Evolutionary conservation across 2,113 vertebrate species (phyloP), one percentile per base, ranked within the genome.

Genomic region (Oreochromis tanganicae): DNA sequence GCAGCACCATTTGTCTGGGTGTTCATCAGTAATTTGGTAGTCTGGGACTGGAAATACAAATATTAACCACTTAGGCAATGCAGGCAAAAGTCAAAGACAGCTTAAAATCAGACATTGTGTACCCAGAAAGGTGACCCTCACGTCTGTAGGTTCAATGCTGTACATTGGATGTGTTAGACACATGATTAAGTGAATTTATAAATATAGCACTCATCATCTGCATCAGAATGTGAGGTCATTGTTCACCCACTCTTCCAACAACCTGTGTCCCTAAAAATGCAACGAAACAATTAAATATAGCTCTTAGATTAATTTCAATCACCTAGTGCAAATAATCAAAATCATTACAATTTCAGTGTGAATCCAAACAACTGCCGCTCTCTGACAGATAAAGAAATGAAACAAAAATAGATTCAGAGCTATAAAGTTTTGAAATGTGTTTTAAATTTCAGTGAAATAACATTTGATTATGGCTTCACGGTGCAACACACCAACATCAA

Each of bases 381-480:
- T 38, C 59, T 50, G 81, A 48, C 29, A 57, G 29, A 29, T 59
- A 61, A 50, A 54, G 32, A 29, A 46, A 63, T 82, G 41, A 82
- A 82, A 52, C 17, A 16, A 66, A 50, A 78, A 52, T 2, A 9
- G 13, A 17, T 59, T 79, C 21, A 3, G 1, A 17, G 34, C 79
- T 16, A 38, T 19, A 78, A 87, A 86, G 52, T 61, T 71, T 80
- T 66, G 29, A 87, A 88, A 91, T 61, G 46, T 88, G 87, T 84
- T 88, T 93, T 91, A 54, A 84, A 82, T 91, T 87, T 81, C 52
- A 84, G 29, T 84, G 78, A 89, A 91, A 90, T 85, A 83, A 88
- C 84, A 87, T 84, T 78, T 91, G 87, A 87, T 88, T 85, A 87
- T 41, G 34, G 87, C 87, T 82, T 91, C 12, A 11, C 21, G 32